These are phyloP conservation scores for Brachionus paranguensis DNA, from an alignment of 1,140 invertebrate species.

Conservation along the genomic window DNA sequence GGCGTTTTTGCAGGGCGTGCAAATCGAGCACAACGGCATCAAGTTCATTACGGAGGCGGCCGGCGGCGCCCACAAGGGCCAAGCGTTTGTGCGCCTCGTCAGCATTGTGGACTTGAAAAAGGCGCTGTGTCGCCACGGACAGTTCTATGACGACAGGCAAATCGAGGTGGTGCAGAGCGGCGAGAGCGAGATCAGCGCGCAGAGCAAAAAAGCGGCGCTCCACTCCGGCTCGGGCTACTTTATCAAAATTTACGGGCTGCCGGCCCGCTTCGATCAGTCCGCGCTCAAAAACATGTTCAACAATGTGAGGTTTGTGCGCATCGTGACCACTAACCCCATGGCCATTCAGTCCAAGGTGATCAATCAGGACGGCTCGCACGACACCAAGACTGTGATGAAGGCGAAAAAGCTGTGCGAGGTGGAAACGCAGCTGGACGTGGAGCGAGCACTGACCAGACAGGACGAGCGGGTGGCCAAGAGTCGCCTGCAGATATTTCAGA, in stretches of 20 bases:
- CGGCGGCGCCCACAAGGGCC: slow-evolving; percentile 63
- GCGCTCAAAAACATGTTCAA: slow-evolving; percentile 34
- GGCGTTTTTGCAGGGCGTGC: slow-evolving; percentile 69
- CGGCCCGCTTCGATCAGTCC: background rate
- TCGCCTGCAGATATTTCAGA: slow-evolving; percentile 33
- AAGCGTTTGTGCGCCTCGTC: slow-evolving; percentile 71
- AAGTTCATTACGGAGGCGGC: slow-evolving; percentile 74
- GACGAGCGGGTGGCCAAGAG: slow-evolving; percentile 25
- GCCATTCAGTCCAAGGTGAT: slow-evolving; percentile 21
- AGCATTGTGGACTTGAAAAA: slow-evolving; percentile 62
- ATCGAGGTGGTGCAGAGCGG: slow-evolving; percentile 45
- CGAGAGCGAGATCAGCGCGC: background rate
- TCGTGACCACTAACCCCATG: background rate
- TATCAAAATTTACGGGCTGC: slow-evolving; percentile 35
- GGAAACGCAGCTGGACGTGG: slow-evolving; percentile 20
- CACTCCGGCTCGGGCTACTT: background rate
- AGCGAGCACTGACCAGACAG: slow-evolving; percentile 3
- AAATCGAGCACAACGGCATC: slow-evolving; percentile 73
- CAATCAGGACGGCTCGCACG: background rate
- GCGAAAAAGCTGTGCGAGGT: slow-evolving; percentile 33
- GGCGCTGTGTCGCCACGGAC: slow-evolving; percentile 62
- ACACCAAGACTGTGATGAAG: slow-evolving; percentile 19
- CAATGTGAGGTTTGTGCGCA: slow-evolving; percentile 9
- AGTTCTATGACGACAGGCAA: slow-evolving; percentile 44
- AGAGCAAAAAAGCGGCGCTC: background rate